A percentile compares a stretch with the other conserved stretches of the same genome.
These are phyloP conservation scores for Thera obeliscata DNA, from an alignment of 2,888 invertebrate genomes.

Conservation along the genomic window DNA sequence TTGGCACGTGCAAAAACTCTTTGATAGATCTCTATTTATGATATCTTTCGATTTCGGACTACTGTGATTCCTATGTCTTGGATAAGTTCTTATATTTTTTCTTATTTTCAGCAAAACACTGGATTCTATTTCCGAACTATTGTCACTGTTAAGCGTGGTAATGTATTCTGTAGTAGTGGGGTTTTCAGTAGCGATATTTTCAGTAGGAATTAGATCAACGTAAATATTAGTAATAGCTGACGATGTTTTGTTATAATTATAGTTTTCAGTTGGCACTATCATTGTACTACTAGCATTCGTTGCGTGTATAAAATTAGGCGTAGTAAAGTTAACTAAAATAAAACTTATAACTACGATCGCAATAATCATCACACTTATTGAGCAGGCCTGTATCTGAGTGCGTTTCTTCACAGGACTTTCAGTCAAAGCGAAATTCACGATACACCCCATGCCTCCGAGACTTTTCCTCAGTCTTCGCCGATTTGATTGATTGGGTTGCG, in stretches of 20 bases:
- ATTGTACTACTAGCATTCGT: slow-evolving; percentile 71
- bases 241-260: slow-evolving; percentile 63
- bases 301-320: slow-evolving; percentile 69
- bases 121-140: slow-evolving; percentile 53
- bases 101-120: slow-evolving; percentile 71
- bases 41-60: slow-evolving; percentile 64
- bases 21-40: slow-evolving; percentile 69
- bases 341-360: slow-evolving; percentile 80
- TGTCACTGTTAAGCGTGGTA: slow-evolving; percentile 51
- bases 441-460: slow-evolving; percentile 77
- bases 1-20: slow-evolving; percentile 82
- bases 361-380: slow-evolving; percentile 82
- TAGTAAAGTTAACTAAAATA: slow-evolving; percentile 79
- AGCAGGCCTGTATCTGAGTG: slow-evolving; percentile 81
- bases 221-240: slow-evolving; percentile 60
- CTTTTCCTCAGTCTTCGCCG: slow-evolving; percentile 74
- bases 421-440: slow-evolving; percentile 73
- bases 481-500: slow-evolving; percentile 57
- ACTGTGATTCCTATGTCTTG: slow-evolving; percentile 60
- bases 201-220: slow-evolving; percentile 51
- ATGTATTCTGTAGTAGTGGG: slow-evolving; percentile 51
- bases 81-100: slow-evolving; percentile 76
- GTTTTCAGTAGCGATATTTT: slow-evolving; percentile 46
- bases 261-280: slow-evolving; percentile 73
- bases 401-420: slow-evolving; percentile 76